Evolutionary conservation across 1,140 invertebrate genomes (phyloP), one percentile per base, ranked within the genome.

Genomic region (Drosophila tristis): DNA sequence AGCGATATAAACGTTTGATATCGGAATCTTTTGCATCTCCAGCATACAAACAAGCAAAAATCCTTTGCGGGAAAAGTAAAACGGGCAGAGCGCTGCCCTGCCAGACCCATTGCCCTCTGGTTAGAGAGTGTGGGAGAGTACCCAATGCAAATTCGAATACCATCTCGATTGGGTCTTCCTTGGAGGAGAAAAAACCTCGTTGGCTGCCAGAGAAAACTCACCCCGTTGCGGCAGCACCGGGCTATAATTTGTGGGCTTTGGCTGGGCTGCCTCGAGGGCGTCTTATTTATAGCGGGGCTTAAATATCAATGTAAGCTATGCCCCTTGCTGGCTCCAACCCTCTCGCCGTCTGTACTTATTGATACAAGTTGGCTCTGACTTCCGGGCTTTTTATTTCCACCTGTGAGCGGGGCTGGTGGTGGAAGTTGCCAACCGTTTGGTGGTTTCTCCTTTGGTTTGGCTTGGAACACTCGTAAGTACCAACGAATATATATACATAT

Each of bases 221-320:
- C 81, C 81, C 82, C 58, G 20, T 47, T 63, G 9, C 55, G 7
- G 42, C 15, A 49, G 42, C 45, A 20, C 35, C 48, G 42, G 67
- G 58, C 62, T 75, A 78, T 86, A 89, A 86, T 89, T 86, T 86
- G 82, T 86, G 75, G 82, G 78, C 75, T 87, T 81, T 78, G 74
- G 45, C 75, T 82, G 82, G 74, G 45, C 75, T 82, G 82, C 78
- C 78, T 79, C 44, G 82, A 84, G 82, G 82, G 79, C 84, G 78
- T 87, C 79, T 87, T 87, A 89, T 89, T 89, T 89, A 89, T 89
- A 63, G 82, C 84, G 44, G 49, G 78, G 78, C 82, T 87, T 89
- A 82, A 87, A 89, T 87, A 87, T 89, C 82, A 87, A 87, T 89
- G 82, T 81, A 87, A 89, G 84, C 80, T 70, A 71, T 72, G 54